Conservation (phyloP, 2,888 invertebrate genomes). For the Corythucha ciliata region DNA sequence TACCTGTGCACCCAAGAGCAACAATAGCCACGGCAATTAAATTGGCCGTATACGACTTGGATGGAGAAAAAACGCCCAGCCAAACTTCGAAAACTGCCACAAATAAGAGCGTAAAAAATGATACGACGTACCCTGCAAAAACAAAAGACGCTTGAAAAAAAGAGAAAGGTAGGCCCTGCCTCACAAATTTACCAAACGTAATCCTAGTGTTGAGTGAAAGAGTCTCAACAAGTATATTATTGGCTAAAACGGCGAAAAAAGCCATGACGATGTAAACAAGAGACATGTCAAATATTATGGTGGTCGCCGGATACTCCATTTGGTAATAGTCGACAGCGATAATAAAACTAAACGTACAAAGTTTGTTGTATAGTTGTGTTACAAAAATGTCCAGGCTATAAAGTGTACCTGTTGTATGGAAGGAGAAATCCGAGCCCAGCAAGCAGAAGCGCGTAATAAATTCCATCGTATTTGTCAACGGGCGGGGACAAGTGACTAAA, state of each 20-base stretch:
- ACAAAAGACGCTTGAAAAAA: constrained; percentile 1
- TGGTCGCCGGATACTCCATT: constrained; percentile 68
- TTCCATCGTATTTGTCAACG: constrained; percentile 58
- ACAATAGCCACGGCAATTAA: constrained; percentile 74
- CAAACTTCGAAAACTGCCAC: constrained; percentile 79
- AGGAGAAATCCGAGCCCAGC: constrained; percentile 84
- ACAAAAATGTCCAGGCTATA: background rate
- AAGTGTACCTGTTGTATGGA: constrained; percentile 75
- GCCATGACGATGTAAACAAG: constrained; percentile 85
- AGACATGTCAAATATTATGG: constrained; percentile 87
- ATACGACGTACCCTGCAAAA: constrained; percentile 63
- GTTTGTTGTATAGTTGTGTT: background rate
- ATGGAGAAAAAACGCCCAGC: constrained; percentile 68
- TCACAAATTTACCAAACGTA: constrained; percentile 59
- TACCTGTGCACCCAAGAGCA: constrained; percentile 76
- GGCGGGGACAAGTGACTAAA: constrained; percentile 56
- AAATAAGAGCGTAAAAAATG: constrained; percentile 69
- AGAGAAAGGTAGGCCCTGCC: background rate
- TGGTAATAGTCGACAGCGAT: constrained; percentile 91
- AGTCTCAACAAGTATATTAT: constrained; percentile 74
- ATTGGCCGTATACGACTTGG: constrained; percentile 74
- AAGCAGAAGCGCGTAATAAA: constrained; percentile 65
- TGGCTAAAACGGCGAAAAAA: constrained; percentile 73
- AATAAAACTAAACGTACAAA: constrained; percentile 60
- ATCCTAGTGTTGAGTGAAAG: constrained; percentile 74